Evolutionary conservation across 2,113 vertebrate species (phyloP), one percentile per base, ranked within the genome.

Genomic region (Cephalopterus ornatus): DNA sequence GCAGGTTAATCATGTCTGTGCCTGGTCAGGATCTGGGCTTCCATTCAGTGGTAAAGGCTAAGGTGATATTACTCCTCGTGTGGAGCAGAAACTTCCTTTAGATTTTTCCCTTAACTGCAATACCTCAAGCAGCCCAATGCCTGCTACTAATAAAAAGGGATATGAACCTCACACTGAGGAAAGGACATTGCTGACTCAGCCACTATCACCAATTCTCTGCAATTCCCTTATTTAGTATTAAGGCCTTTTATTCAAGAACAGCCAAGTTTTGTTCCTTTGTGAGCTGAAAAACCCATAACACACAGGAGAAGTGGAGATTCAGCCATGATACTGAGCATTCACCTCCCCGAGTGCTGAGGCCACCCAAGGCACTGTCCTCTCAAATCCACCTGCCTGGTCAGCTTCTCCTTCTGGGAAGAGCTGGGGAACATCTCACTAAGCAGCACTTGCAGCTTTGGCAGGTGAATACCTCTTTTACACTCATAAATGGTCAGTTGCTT

Each of bases 291-390:
- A 14, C 24, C 27, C 6, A 0, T 46, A 22, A 50, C 5, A 44
- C 32, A 7, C 16, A 63, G 56, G 44, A 41, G 53, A 12, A 62
- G 33, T 0, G 1, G 62, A 44, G n/a, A 37, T 22, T 15, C 27
- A 67, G 37, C 11, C 19, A 3, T 19, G 71, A 50, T 68, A 24
- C 27, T 24, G 37, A 88, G 41, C 46, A 11, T 18, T 61, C 30
- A 5, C 6, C 6, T 46, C 6, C 16, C 20, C 0, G 1, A 2
- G 37, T 3, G 30, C 79, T 58, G 37, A 17, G 18, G 49, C 23
- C 14, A 33, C 39, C 59, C 7, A 7, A 39, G 39, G 12, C 47
- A 47, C 21, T 22, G 30, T 32, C 26, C 41, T 49, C 42, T 59
- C 1, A 1, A 37, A 37, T 35, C 49, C 42, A 24, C 47, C 30